Percentiles rank a stretch among this genome's conserved stretches.
Evolutionary conservation across 2,888 invertebrate species (phyloP).

Genomic region (Panorpa germanica): DNA sequence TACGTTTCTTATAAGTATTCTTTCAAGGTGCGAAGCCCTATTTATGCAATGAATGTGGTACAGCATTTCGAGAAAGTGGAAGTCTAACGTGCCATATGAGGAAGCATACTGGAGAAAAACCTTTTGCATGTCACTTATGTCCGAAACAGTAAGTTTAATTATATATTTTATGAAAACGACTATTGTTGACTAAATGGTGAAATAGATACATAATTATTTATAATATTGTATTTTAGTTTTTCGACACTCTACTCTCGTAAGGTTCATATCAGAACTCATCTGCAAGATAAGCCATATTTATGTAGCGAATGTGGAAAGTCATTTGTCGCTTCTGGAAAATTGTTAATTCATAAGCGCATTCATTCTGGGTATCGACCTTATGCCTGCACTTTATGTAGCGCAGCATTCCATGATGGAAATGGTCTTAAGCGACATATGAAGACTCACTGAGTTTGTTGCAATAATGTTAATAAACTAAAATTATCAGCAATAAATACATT

Average conservation of each 20-base stretch:
- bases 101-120: constrained; percentile 12
- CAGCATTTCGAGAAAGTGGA: constrained; percentile 12
- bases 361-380: constrained; percentile 12
- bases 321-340: constrained; percentile 12
- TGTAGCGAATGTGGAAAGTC: constrained; percentile 11
- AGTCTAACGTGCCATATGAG: constrained; percentile 11
- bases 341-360: constrained; percentile 11
- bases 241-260: constrained; percentile 12
- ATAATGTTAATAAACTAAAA: too few relatives aligned
- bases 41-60: constrained; percentile 11
- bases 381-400: constrained; percentile 10
- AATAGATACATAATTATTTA: background rate
- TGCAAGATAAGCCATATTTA: constrained; percentile 11
- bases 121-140: constrained; percentile 11
- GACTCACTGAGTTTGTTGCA: too few relatives aligned
- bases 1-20: too few relatives aligned
- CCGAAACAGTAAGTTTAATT: constrained; percentile 7
- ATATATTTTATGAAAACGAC: too few relatives aligned
- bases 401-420: constrained; percentile 12
- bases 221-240: background rate
- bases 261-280: constrained; percentile 12
- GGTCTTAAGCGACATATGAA: constrained; percentile 11
- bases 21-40: constrained; percentile 13
- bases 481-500: too few relatives aligned
- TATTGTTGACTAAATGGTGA: too few relatives aligned